Base-by-base conservation (phyloP, 1,140 invertebrate genomes). In the Xylocopa sonorina region DNA sequence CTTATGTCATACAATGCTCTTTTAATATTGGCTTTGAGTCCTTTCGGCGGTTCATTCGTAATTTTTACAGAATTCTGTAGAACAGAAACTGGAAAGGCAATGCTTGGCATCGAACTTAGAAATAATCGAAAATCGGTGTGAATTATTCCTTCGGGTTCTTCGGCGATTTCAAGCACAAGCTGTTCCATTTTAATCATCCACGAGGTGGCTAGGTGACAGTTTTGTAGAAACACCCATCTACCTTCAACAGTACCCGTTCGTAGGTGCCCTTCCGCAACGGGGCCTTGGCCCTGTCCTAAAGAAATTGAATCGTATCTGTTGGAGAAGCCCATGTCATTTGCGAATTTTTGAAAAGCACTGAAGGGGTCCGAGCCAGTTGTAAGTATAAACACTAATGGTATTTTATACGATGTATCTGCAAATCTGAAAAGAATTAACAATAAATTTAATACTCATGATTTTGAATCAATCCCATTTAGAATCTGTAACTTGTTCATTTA, bases 41-140 rank as follows among this genome's bases (percentile, higher is more conserved):
- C 97, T 93, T 97, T 98, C 0, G 98, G 97, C 0, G 97, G 96
- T 89, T 99, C 98, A 88, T 98, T 98, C 0, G 97, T 98, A 57
- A 98, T 97, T 93, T 99, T 99, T 0, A 98, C 96, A 50, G 97
- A 96, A 89, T 98, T 98, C 90, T 98, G 97, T 9, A 99, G 93
- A 1, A 98, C 95, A 0, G 97, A 97, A 0, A 98, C 96, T 0
- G 98, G 98, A 90, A 99, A 99, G n/a, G 94, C 93, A n/a, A 91
- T 94, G 29, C 93, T 96, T 78, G 94, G 98, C 97, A 96, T 98
- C 7, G 97, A 98, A 74, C 97, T 98, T 38, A 99, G 91, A 92
- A 95, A 99, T 0, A 99, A 92, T 41, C 98, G 94, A 91, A 98
- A 99, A 2, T 95, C 94, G 16, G 92, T 79, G 88, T 97, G 94